Percentiles rank a stretch among this genome's conserved stretches.
Conservation (phyloP, 2,888 invertebrate species). For the Neocrepidodera transversa region DNA sequence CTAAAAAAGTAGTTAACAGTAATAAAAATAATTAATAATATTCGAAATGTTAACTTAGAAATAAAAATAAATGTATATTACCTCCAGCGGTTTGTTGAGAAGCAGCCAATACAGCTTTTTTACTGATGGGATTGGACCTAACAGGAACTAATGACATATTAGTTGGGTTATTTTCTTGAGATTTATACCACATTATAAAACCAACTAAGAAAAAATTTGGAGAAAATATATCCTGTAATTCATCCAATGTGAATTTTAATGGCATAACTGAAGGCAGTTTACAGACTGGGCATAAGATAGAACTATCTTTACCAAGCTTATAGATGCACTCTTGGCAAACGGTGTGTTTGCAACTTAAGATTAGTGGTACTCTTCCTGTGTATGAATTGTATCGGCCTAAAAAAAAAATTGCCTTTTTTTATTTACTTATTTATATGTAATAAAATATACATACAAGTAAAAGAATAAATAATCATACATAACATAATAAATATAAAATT, state of each 20-base stretch:
- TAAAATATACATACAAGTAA: background rate
- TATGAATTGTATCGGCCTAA: constrained; percentile 41
- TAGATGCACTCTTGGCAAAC: constrained; percentile 71
- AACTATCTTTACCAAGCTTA: constrained; percentile 48
- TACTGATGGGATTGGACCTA: background rate
- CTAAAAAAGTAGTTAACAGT: constrained; percentile 36
- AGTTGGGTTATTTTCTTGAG: constrained; percentile 15
- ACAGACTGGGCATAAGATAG: constrained; percentile 63
- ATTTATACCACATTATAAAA: constrained; percentile 43
- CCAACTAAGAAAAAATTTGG: constrained; percentile 58
- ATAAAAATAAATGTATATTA: constrained; percentile 5
- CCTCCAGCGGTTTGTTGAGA: background rate
- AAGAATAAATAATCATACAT: too few species aligned
- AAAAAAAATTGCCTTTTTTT: constrained; percentile 6
- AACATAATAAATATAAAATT: too few species aligned
- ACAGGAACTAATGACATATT: constrained; percentile 24
- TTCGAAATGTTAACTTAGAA: background rate
- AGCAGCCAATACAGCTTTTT: background rate
- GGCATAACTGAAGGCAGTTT: constrained; percentile 53
- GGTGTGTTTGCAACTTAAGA: constrained; percentile 72
- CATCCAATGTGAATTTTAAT: constrained; percentile 31
- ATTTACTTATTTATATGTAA: background rate
- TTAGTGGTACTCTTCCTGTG: constrained; percentile 62
- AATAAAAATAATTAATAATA: background rate
- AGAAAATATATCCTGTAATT: constrained; percentile 51